Conservation (phyloP, 2,113 vertebrate species). For the Phalacrocorax brasilianus region DNA sequence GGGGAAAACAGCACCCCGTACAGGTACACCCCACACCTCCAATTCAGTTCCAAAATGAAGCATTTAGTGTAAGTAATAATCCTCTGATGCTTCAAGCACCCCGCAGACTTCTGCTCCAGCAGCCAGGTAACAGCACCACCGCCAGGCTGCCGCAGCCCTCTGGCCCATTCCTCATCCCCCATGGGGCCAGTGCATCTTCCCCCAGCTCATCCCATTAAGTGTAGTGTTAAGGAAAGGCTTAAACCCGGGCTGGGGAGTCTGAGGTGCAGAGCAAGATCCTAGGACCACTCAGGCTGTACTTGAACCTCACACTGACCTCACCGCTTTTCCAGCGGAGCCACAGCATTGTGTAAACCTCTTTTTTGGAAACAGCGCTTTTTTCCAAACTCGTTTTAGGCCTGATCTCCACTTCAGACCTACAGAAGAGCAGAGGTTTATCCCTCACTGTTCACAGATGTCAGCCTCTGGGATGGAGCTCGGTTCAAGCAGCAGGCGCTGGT, state of each 20-base stretch:
- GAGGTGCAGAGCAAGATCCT: neutral
- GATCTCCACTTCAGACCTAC: neutral
- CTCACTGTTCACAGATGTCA: neutral
- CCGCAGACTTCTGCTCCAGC: neutral
- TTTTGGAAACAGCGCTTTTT: neutral
- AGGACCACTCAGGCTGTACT: neutral
- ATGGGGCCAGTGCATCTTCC: accelerated
- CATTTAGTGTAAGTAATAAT: neutral
- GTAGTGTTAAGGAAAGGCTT: neutral
- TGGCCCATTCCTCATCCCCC: accelerated
- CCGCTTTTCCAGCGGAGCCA: neutral
- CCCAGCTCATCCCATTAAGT: neutral
- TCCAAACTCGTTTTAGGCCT: neutral
- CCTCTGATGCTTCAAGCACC: neutral
- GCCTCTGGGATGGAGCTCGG: neutral
- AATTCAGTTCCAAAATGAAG: neutral
- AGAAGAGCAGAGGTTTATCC: too few relatives aligned
- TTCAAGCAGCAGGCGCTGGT: accelerated
- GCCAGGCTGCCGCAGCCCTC: neutral
- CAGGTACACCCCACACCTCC: neutral
- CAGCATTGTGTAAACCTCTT: neutral
- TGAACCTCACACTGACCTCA: neutral
- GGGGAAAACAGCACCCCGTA: too few relatives aligned
- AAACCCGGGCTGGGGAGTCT: too few relatives aligned
- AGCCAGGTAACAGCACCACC: neutral